phyloP scores from a whole-genome alignment of 2,113 vertebrate genomes.

The Proteles cristata region DNA sequence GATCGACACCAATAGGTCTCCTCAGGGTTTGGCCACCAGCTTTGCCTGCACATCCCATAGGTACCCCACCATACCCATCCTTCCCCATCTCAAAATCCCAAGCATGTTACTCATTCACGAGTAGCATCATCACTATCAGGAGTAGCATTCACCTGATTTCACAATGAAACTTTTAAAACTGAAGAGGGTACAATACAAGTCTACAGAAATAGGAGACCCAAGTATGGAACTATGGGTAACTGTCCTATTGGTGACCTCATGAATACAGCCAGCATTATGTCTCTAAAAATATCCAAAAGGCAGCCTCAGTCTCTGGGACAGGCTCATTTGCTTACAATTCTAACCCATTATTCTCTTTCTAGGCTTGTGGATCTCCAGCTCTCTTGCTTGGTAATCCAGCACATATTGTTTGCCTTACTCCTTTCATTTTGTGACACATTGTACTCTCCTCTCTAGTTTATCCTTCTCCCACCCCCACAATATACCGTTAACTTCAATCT shows the following conservation, averaged over 20 bases:
- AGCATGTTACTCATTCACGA: neutral
- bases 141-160: constrained; percentile 12
- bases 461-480: neutral
- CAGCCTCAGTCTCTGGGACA: neutral
- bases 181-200: neutral
- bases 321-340: neutral
- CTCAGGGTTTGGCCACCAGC: neutral
- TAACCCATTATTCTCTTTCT: neutral
- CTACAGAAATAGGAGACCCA: neutral
- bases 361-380: neutral
- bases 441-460: neutral
- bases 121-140: neutral
- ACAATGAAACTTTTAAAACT: neutral
- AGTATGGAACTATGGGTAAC: neutral
- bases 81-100: constrained; percentile 24
- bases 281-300: neutral
- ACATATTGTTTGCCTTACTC: neutral
- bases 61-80: neutral
- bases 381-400: neutral
- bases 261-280: neutral
- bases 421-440: neutral
- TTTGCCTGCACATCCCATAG: neutral
- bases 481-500: neutral
- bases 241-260: neutral
- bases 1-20: neutral